Percentiles rank a stretch among this genome's conserved stretches.
Conservation (phyloP, 1,140 invertebrate genomes). For the Euschistus heros region DNA sequence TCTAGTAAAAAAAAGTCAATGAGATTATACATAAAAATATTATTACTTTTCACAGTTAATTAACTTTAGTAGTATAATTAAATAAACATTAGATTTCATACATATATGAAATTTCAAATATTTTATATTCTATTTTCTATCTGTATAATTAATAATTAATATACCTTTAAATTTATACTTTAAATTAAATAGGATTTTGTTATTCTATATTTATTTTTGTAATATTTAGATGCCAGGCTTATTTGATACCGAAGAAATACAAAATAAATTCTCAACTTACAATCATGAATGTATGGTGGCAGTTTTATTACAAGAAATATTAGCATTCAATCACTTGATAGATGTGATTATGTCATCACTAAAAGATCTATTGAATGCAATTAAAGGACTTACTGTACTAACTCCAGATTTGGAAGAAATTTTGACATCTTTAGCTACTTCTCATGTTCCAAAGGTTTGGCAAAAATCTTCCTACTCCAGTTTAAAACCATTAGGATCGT, state of each 20-base stretch:
- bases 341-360: slow-evolving; percentile 52
- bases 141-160: no score
- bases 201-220: neutral
- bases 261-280: slow-evolving; percentile 61
- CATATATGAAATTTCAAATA: no score
- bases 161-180: no score
- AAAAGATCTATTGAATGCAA: slow-evolving; percentile 61
- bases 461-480: slow-evolving; percentile 76
- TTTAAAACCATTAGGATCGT: slow-evolving; percentile 76
- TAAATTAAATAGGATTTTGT: no score
- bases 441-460: slow-evolving; percentile 72
- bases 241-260: slow-evolving; percentile 62
- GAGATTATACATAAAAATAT: no score
- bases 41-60: no score
- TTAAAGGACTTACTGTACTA: slow-evolving; percentile 81
- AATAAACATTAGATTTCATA: no score
- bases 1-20: no score
- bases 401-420: slow-evolving; percentile 67
- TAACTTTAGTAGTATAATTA: no score
- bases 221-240: slow-evolving; percentile 45
- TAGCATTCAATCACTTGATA: slow-evolving; percentile 69
- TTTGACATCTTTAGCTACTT: slow-evolving; percentile 52
- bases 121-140: no score
- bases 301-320: slow-evolving; percentile 87
- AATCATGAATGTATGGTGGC: slow-evolving; percentile 90